Percentiles rank a stretch among this genome's conserved stretches.
Conservation (phyloP, 2,797 vertebrate genomes). For the Halcyon leucocephala region DNA sequence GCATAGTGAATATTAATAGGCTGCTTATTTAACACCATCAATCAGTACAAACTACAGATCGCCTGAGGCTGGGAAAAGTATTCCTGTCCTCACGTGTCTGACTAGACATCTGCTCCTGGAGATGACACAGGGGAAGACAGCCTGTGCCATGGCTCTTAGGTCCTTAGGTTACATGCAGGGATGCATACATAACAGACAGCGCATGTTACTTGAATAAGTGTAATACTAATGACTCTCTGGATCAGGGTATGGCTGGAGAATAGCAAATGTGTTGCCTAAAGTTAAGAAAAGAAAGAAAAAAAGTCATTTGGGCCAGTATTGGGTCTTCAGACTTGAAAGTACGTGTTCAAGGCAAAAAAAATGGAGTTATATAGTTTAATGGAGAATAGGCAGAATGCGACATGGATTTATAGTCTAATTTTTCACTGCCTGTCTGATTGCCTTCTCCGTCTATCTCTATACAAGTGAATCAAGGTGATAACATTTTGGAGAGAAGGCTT, state of each 20-base stretch:
- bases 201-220: not conserved
- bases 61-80: not conserved
- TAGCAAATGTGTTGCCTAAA: not conserved
- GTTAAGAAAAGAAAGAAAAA: not conserved
- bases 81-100: not conserved
- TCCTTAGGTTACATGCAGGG: not conserved
- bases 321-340: not conserved
- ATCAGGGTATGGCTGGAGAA: not conserved
- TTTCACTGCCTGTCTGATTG: conserved; percentile 18
- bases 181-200: not conserved
- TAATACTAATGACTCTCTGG: not conserved
- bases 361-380: not conserved
- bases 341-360: not conserved
- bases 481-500: conserved; percentile 21
- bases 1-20: conserved; percentile 11
- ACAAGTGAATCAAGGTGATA: not conserved
- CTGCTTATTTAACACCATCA: conserved; percentile 18
- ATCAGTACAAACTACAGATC: not conserved
- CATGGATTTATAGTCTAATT: not conserved
- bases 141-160: not conserved
- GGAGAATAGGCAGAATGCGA: not conserved
- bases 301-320: not conserved
- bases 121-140: not conserved
- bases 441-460: not conserved
- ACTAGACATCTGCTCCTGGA: not conserved